Evolutionary conservation across 2,113 vertebrate species (phyloP), one percentile per base, ranked within the genome.

Genomic region (Nyctibius bracteatus): DNA sequence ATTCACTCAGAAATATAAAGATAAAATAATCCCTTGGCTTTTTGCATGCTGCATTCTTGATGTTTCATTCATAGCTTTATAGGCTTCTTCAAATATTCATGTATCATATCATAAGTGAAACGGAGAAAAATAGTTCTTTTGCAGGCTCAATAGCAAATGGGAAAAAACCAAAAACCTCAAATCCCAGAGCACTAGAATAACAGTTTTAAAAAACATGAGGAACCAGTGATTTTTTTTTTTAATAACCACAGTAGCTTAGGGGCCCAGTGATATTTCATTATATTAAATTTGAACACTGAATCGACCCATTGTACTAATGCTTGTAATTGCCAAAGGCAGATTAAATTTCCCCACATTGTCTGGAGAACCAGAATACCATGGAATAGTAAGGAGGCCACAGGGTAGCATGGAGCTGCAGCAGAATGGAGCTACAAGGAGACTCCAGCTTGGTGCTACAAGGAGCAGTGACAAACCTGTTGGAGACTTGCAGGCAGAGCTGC

Each of bases 31-130:
- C 94, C 91, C 49, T 57, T 80, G 74, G 70, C 51, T 51, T 96
- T 82, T 73, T 79, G 77, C 70, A 20, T 68, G 86, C 90, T 95
- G 21, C 82, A 87, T 85, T 96, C 85, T 96, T 71, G 71, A 59
- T 90, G 46, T 86, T 95, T 97, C 71, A 80, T 97, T 97, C 97
- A 95, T 86, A 90, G 68, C 84, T 94, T 95, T 94, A 95, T 94
- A 85, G 90, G n/a, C 88, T 81, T 96, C 86, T 94, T 97, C 95
- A 95, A 94, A 81, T 96, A 97, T 97, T 98, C 94, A 96, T 96
- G 83, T 93, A 87, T 96, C 77, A 93, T 95, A 96, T 65, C 86
- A 47, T 93, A 97, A 96, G 75, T 96, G 81, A 98, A 97, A 97
- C 91, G 61, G 95, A 96, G 94, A 96, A 94, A 96, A 97, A 96